Percentiles rank a stretch among this genome's conserved stretches.
Evolutionary conservation across 2,113 vertebrate species (phyloP).

Genomic region (Lophochroa leadbeateri): DNA sequence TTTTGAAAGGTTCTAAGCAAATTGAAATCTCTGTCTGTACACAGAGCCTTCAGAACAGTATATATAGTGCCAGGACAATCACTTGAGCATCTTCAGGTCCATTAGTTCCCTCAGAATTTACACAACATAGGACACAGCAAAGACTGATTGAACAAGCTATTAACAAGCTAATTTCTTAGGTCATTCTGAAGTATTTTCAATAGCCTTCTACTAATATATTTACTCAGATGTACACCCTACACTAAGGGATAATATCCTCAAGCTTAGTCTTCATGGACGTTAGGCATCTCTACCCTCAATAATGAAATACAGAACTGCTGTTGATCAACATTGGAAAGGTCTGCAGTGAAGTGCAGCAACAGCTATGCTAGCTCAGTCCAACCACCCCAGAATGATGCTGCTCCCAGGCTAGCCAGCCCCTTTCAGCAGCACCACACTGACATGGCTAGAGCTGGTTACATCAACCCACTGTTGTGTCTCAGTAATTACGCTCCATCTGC

Average conservation of each 20-base stretch:
- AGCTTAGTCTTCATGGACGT: not conserved
- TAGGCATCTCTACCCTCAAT: not conserved
- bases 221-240: not conserved
- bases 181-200: not conserved
- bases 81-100: not conserved
- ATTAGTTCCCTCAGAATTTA: not conserved
- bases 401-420: not conserved
- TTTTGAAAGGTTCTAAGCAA: not conserved
- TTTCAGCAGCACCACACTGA: not conserved
- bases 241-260: not conserved
- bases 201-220: not conserved
- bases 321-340: not conserved
- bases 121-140: not conserved
- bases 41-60: not conserved
- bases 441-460: not conserved
- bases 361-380: not conserved
- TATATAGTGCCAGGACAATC: not conserved
- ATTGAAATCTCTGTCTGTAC: not conserved
- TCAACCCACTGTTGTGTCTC: not conserved
- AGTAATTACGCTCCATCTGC: not conserved
- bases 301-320: not conserved
- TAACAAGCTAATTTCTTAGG: not conserved
- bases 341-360: not conserved
- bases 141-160: not conserved
- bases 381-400: not conserved